A percentile compares a stretch with the other conserved stretches of the same genome.
phyloP scores from a whole-genome alignment of 2,113 vertebrate species.

The Desmodus rotundus region DNA sequence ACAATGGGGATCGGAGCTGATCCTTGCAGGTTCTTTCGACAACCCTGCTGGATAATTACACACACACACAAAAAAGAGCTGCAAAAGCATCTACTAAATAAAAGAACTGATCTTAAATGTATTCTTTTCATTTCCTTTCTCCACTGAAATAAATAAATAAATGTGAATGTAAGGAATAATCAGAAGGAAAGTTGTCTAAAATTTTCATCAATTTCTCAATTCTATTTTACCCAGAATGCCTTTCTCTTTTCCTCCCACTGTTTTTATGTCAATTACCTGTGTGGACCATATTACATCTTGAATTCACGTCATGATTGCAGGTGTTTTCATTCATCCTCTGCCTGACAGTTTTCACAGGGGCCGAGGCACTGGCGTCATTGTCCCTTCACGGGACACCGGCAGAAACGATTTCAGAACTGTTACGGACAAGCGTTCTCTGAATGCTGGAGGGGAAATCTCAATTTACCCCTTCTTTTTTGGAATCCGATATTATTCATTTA shows the following conservation, averaged over 20 bases:
- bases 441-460: not conserved
- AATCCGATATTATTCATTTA: not conserved
- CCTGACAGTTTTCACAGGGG: constrained; percentile 40
- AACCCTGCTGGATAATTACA: constrained; percentile 35
- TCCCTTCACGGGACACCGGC: not conserved
- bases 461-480: not conserved
- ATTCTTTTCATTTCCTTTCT: constrained; percentile 67
- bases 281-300: constrained; percentile 58
- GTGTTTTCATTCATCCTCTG: constrained; percentile 53
- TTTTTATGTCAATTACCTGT: constrained; percentile 61
- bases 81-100: not conserved
- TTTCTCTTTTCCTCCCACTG: constrained; percentile 26
- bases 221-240: not conserved
- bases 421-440: not conserved
- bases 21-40: constrained; percentile 36
- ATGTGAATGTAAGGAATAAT: constrained; percentile 67
- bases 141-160: constrained; percentile 49
- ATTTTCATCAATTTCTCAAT: constrained; percentile 61
- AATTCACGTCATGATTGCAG: constrained; percentile 54
- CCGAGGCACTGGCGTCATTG: constrained; percentile 49
- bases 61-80: constrained; percentile 15
- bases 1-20: not conserved
- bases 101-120: constrained; percentile 59
- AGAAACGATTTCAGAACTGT: not conserved
- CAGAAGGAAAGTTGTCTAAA: constrained; percentile 54